These are phyloP conservation scores for Malthinus flaveolus DNA, from an alignment of 2,888 invertebrate genomes.

Conservation along the genomic window DNA sequence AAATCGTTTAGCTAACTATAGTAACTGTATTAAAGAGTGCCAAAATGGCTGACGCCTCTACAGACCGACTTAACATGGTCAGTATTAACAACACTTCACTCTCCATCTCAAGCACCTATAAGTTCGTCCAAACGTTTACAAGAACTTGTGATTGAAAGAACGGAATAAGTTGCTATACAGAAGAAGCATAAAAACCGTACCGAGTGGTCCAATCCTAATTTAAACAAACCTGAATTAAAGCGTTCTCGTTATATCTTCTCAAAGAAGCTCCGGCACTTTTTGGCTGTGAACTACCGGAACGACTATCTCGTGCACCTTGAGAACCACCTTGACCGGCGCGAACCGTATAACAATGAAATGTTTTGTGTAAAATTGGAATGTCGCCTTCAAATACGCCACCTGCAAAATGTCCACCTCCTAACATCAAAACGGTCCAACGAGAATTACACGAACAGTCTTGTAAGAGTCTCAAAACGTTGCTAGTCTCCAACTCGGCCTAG, in stretches of 20 bases:
- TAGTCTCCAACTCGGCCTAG: conserved; percentile 21
- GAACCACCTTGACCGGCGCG: conserved; percentile 81
- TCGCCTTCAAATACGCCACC: conserved; percentile 67
- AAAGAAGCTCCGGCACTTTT: conserved; percentile 82
- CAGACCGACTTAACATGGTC: no score
- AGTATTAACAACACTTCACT: no score
- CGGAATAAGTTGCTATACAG: no score
- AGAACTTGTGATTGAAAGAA: no score
- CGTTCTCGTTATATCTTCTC: conserved; percentile 77
- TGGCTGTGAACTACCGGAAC: conserved; percentile 63
- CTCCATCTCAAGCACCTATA: no score
- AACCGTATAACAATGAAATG: conserved; percentile 83
- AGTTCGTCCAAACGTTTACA: no score
- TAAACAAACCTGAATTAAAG: conserved; percentile 66
- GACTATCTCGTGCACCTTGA: conserved; percentile 69
- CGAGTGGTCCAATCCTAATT: no score
- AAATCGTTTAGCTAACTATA: no score
- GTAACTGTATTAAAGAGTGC: no score
- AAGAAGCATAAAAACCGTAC: no score
- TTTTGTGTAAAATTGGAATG: conserved; percentile 70
- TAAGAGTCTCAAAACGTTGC: conserved; percentile 15
- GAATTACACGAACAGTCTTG: conserved; percentile 21
- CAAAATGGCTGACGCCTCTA: no score
- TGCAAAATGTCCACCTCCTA: conserved; percentile 84
- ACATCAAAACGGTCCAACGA: conserved; percentile 76